Evolutionary conservation across 2,113 vertebrate species (phyloP).

Genomic region (Sylvilagus bachmani): DNA sequence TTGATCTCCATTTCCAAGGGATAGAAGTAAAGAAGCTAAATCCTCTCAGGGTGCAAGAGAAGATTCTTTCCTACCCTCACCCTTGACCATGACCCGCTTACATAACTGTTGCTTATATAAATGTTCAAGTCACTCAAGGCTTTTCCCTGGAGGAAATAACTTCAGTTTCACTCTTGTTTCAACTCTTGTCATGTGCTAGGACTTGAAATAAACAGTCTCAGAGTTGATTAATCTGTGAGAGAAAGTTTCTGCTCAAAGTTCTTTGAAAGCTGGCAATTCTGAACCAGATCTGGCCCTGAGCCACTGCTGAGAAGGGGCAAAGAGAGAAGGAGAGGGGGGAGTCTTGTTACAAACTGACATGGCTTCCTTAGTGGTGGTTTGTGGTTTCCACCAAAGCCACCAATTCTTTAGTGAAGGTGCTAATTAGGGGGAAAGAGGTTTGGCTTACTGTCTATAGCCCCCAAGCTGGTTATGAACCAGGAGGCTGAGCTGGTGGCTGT

Average conservation of each 20-base stretch:
- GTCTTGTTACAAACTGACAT: not conserved
- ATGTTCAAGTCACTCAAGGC: not conserved
- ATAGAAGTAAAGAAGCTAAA: not conserved
- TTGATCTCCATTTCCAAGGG: not conserved
- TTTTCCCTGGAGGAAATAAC: not conserved
- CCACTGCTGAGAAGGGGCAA: not conserved
- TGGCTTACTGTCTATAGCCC: not conserved
- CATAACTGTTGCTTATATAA: not conserved
- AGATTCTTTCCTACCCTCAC: not conserved
- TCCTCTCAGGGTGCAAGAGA: not conserved
- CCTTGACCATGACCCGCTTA: accelerated
- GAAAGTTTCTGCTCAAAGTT: not conserved
- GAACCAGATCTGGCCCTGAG: not conserved
- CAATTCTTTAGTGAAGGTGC: not conserved
- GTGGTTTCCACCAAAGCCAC: not conserved
- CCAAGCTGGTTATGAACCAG: not conserved
- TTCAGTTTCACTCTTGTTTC: not conserved
- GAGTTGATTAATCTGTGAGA: not conserved
- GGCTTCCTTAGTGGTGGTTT: not conserved
- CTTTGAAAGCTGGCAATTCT: not conserved
- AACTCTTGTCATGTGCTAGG: not conserved
- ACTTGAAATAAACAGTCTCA: not conserved
- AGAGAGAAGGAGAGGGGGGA: accelerated
- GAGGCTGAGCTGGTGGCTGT: not conserved
- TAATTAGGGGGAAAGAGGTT: not conserved